phyloP scores from a whole-genome alignment of 2,113 vertebrate genomes.

The Anguilla rostrata region DNA sequence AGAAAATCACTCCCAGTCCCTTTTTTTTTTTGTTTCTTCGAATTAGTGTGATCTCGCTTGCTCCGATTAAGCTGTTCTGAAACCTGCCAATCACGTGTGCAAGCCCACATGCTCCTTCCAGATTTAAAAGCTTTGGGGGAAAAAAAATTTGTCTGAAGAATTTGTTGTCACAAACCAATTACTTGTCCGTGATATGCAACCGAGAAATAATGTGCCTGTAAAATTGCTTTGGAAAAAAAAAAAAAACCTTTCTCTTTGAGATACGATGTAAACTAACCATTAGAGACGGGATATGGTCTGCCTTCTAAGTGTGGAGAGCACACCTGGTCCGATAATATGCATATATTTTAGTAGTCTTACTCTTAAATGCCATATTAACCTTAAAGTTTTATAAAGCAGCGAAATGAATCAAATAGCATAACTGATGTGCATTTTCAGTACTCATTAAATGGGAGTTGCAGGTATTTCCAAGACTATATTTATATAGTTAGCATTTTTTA shows the following conservation, averaged over 20 bases:
- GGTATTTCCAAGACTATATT: slow-evolving; percentile 27
- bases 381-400: slow-evolving; percentile 17
- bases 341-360: background rate
- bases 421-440: slow-evolving; percentile 48
- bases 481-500: slow-evolving; percentile 64
- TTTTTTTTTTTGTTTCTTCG: background rate
- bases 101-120: background rate
- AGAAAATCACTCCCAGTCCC: background rate
- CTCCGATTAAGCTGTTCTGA: background rate
- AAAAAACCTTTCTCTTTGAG: background rate
- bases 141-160: background rate
- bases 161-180: background rate
- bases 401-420: slow-evolving; percentile 19
- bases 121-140: background rate
- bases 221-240: background rate
- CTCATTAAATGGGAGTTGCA: slow-evolving; percentile 20
- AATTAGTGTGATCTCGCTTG: background rate
- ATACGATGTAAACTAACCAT: background rate
- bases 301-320: background rate
- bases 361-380: slow-evolving; percentile 5
- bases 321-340: background rate
- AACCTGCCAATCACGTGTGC: background rate
- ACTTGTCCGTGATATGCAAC: background rate
- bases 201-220: background rate
- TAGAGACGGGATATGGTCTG: background rate